Evolutionary conservation across 2,113 vertebrate species (phyloP).

Genomic region (Zingel zingel): DNA sequence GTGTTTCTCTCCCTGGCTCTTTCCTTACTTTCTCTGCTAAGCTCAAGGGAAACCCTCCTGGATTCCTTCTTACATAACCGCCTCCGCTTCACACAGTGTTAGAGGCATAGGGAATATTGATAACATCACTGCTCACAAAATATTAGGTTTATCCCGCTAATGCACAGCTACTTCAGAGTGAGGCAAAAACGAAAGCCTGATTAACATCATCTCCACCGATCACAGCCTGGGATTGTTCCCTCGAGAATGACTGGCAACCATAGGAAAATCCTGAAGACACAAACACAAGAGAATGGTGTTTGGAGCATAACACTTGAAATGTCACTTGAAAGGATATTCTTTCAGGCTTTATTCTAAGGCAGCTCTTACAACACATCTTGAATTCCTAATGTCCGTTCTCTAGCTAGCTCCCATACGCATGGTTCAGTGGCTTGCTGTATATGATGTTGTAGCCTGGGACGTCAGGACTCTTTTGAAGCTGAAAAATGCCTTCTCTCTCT

Average conservation of each 20-base stretch:
- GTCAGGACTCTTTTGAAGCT: constrained; percentile 62
- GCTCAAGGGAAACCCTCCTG: constrained; percentile 71
- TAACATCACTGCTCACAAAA: constrained; percentile 38
- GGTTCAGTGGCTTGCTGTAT: constrained; percentile 52
- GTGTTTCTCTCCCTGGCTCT: constrained; percentile 27
- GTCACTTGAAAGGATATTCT: constrained; percentile 47
- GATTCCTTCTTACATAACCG: constrained; percentile 66
- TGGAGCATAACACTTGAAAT: constrained; percentile 43
- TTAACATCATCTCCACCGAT: constrained; percentile 42
- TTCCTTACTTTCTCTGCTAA: constrained; percentile 42
- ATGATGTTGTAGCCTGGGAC: constrained; percentile 54
- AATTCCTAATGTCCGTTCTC: constrained; percentile 49
- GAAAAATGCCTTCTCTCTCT: constrained; percentile 44
- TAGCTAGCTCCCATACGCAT: constrained; percentile 57
- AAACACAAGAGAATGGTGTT: constrained; percentile 51
- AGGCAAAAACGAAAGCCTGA: constrained; percentile 31
- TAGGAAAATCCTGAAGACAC: constrained; percentile 29
- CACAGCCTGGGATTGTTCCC: constrained; percentile 21
- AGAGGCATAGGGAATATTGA: constrained; percentile 56
- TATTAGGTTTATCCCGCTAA: constrained; percentile 43
- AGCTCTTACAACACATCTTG: constrained; percentile 49
- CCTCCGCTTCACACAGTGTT: constrained; percentile 52
- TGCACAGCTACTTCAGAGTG: constrained; percentile 19
- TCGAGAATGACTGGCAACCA: constrained; percentile 40
- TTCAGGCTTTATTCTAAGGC: constrained; percentile 46